These are phyloP conservation scores for Triplophysa siluroides DNA, from an alignment of 2,113 vertebrate genomes.

Conservation along the genomic window DNA sequence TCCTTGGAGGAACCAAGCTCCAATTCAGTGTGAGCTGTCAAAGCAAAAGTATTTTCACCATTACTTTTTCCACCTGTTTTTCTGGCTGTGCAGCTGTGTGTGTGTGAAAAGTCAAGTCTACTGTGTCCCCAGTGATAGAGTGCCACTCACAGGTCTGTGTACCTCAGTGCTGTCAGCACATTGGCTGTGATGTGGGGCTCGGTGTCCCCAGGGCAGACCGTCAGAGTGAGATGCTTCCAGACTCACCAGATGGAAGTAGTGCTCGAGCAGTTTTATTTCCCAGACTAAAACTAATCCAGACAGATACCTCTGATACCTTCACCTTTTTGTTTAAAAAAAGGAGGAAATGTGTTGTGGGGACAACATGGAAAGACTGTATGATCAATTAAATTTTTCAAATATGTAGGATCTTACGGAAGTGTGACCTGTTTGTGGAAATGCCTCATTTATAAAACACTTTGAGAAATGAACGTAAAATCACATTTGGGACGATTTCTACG, in stretches of 20 bases:
- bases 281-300: conserved; percentile 54
- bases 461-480: no score
- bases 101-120: conserved; percentile 48
- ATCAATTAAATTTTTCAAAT: no score
- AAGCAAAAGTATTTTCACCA: conserved; percentile 25
- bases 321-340: not conserved
- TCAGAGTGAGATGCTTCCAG: conserved; percentile 56
- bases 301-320: conserved; percentile 49
- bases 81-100: conserved; percentile 53
- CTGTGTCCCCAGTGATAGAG: conserved; percentile 58
- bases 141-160: conserved; percentile 57
- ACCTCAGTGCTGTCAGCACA: conserved; percentile 62
- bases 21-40: conserved; percentile 6
- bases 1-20: conserved; percentile 12
- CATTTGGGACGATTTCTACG: no score
- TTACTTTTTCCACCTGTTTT: conserved; percentile 68
- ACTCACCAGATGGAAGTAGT: conserved; percentile 44
- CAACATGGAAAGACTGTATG: no score
- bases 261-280: conserved; percentile 45
- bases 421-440: no score
- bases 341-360: no score
- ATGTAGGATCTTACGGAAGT: no score
- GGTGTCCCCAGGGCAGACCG: conserved; percentile 51
- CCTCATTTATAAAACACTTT: no score
- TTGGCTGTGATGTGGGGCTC: conserved; percentile 59